Base-by-base conservation (phyloP, 2,888 invertebrate genomes). In the Sarcophaga variegata region DNA sequence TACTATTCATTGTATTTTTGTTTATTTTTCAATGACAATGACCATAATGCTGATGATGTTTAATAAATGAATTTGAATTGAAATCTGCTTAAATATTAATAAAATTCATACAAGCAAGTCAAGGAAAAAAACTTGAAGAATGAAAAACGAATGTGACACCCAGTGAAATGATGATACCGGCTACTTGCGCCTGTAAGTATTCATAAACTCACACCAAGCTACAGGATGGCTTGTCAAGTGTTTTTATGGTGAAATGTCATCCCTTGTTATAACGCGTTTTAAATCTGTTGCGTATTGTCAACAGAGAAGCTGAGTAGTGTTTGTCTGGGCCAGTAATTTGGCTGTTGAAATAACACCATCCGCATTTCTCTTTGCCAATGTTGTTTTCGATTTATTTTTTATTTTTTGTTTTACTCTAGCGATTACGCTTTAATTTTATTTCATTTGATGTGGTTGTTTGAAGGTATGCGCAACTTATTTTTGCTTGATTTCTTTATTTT, bases 11-110 rank as follows among this genome's bases (percentile, higher is more conserved):
- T 37, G 37, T 37, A 37, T 6, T 37, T 37, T 37, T 37, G 6
- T 37, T 37, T 37, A 37, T 37, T 37, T 37, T 1, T 37, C 6
- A 5, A 37, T 37, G 10, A 37, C 10, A 37, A 37, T 37, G 37
- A 37, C 10, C 11, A 54, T 54, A 11, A 54, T 59, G 5, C 14
- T 59, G 37, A 59, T n/a, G 25, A 66, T 22, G 12, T 22, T 74
- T 66, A 79, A 75, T 76, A 79, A 86, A 82, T 83, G 71, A 83
- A 83, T 81, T 77, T 74, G 22, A 81, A 83, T 77, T 81, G 63
- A 83, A 80, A 80, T 77, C 82, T 72, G 49, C 71, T 76, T 76
- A 86, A 76, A 69, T 64, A 60, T 25, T n/a, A 47, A 60, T 25
- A 25, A 47, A 80, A 75, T 20, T 79, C 8, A 3, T n/a, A 47